A percentile compares a stretch with the other conserved stretches of the same genome.
Conservation (phyloP, 2,797 vertebrate species). For the Sebastolobus altivelis region DNA sequence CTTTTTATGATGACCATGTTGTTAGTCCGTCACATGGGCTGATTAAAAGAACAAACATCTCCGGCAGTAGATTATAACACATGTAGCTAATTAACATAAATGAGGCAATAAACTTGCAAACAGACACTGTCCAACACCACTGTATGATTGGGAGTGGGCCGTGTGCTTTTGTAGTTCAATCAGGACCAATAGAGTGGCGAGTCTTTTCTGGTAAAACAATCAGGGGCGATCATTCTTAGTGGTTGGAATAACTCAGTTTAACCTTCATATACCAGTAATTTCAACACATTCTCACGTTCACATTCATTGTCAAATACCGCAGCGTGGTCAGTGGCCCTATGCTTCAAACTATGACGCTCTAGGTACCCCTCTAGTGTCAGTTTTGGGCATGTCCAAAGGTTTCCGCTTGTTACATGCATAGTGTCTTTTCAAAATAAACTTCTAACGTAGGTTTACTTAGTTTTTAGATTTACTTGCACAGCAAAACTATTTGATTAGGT, state of each 20-base stretch:
- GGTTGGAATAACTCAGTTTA: neutral
- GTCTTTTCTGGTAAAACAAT: neutral
- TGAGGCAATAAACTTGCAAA: neutral
- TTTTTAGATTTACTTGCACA: too few species aligned
- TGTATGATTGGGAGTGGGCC: neutral
- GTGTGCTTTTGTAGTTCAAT: neutral
- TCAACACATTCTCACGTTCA: neutral
- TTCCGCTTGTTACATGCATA: neutral
- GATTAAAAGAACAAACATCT: constrained; percentile 14
- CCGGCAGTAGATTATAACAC: neutral
- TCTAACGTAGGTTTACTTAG: neutral
- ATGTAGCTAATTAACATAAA: neutral
- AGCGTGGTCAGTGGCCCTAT: neutral
- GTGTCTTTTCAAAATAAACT: neutral
- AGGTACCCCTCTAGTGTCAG: neutral
- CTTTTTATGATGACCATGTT: constrained; percentile 2
- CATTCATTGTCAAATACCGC: neutral
- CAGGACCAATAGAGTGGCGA: neutral
- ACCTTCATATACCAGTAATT: neutral
- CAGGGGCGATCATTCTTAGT: neutral
- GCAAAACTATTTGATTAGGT: too few species aligned
- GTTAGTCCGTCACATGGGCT: neutral
- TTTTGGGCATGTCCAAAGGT: neutral
- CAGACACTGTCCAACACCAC: neutral
- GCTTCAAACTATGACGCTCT: neutral